Evolutionary conservation across 2,888 invertebrate genomes (phyloP).

Genomic region (Tinea semifulvella): DNA sequence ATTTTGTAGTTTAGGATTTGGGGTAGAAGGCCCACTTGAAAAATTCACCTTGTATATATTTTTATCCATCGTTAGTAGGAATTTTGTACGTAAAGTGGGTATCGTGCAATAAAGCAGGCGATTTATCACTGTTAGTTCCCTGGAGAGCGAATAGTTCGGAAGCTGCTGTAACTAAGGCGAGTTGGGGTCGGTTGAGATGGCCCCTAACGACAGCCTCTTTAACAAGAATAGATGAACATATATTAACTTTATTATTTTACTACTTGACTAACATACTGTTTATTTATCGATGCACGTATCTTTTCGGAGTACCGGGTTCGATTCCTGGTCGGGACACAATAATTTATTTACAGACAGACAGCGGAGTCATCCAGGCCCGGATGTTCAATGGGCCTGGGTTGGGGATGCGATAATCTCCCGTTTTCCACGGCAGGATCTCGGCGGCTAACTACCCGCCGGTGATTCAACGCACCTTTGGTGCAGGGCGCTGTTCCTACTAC

Average conservation of each 20-base stretch:
- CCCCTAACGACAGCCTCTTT: constrained; percentile 6
- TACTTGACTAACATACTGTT: too few species aligned
- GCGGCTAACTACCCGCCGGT: too few species aligned
- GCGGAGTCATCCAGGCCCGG: too few species aligned
- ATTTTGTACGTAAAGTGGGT: constrained; percentile 9
- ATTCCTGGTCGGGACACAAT: too few species aligned
- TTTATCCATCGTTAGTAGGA: constrained; percentile 4
- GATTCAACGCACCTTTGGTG: too few species aligned
- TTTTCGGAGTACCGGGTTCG: too few species aligned
- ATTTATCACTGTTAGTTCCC: constrained; percentile 11
- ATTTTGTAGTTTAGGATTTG: neutral
- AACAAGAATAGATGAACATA: constrained; percentile 7
- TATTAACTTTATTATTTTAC: neutral
- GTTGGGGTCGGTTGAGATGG: constrained; percentile 2
- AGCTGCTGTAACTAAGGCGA: constrained; percentile 7
- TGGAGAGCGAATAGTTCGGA: constrained; percentile 7
- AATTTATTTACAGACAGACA: too few species aligned
- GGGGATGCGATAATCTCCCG: too few species aligned
- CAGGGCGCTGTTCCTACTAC: too few species aligned
- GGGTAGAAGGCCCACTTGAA: neutral
- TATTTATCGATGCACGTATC: too few species aligned
- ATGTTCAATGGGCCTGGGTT: too few species aligned
- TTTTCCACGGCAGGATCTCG: too few species aligned
- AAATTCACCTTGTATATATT: neutral
- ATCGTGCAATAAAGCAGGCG: constrained; percentile 4